Evolutionary conservation across 1,140 invertebrate species (phyloP).

Genomic region (Littorina saxatilis): DNA sequence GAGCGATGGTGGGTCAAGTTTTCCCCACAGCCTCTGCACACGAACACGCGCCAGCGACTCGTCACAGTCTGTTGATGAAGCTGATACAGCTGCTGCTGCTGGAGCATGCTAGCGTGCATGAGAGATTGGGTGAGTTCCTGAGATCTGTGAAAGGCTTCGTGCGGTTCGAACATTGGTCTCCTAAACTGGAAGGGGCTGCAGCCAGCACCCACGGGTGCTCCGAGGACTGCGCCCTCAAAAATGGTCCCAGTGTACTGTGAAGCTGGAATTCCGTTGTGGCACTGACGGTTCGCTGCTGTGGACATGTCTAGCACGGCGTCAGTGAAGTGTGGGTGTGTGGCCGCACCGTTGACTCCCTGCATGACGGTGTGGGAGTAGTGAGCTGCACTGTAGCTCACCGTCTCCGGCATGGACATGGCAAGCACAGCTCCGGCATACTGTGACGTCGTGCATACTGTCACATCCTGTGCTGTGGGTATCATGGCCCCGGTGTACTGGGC

Average conservation of each 20-base stretch:
- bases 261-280: neutral
- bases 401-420: constrained; percentile 20
- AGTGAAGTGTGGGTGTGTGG: constrained; percentile 3
- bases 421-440: constrained; percentile 20
- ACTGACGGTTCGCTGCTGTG: constrained; percentile 2
- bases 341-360: constrained; percentile 5
- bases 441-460: constrained; percentile 14
- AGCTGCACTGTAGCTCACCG: constrained; percentile 2
- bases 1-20: constrained; percentile 29
- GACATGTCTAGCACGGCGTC: constrained; percentile 32
- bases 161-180: constrained; percentile 24
- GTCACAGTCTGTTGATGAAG: constrained; percentile 20
- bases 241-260: constrained; percentile 24
- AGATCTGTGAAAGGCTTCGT: constrained; percentile 11
- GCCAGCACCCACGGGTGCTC: constrained; percentile 1
- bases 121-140: constrained; percentile 3
- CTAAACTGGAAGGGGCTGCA: constrained; percentile 25
- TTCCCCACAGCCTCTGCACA: constrained; percentile 26
- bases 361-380: constrained; percentile 24
- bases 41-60: constrained; percentile 13
- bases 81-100: constrained; percentile 28
- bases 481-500: constrained; percentile 26
- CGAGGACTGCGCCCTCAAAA: constrained; percentile 14
- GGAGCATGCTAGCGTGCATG: constrained; percentile 18
- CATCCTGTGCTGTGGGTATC: constrained; percentile 6